Conservation (phyloP, 2,113 vertebrate species). For the Notothenia coriiceps region DNA sequence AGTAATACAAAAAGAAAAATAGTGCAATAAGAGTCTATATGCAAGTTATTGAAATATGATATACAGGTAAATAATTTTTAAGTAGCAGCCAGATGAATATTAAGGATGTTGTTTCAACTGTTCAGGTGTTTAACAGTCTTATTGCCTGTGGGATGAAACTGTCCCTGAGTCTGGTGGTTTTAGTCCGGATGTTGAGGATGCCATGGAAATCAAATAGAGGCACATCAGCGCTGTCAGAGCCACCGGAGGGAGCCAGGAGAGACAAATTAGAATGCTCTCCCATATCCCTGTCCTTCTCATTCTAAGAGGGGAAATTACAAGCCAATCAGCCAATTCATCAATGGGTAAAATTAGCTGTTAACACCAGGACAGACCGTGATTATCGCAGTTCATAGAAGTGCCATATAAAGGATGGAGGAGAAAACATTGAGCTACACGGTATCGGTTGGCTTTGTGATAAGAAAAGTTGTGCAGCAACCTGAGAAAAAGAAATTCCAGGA, state of each 20-base stretch:
- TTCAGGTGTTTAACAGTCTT: too few species aligned
- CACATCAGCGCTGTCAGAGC: conserved; percentile 58
- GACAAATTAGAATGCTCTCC: conserved; percentile 64
- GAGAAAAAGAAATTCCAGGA: conserved; percentile 25
- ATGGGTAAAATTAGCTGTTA: conserved; percentile 56
- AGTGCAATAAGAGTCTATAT: too few species aligned
- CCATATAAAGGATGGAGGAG: background rate
- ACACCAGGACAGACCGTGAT: conserved; percentile 48
- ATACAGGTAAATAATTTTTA: too few species aligned
- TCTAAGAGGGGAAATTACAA: conserved; percentile 64
- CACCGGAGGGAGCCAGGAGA: conserved; percentile 54
- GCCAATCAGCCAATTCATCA: conserved; percentile 63
- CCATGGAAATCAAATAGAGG: conserved; percentile 72
- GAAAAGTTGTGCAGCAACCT: background rate
- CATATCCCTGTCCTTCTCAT: conserved; percentile 46
- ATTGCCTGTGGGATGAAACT: too few species aligned
- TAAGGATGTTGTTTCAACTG: too few species aligned
- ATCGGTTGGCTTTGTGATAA: conserved; percentile 6
- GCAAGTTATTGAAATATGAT: too few species aligned
- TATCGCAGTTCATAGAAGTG: conserved; percentile 46
- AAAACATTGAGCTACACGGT: background rate
- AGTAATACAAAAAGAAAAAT: too few species aligned
- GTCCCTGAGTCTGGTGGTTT: too few species aligned
- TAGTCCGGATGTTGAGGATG: conserved; percentile 2
- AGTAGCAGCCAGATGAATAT: too few species aligned